Conservation (phyloP, 2,888 invertebrate genomes). For the Siphonodentalium dalli region DNA sequence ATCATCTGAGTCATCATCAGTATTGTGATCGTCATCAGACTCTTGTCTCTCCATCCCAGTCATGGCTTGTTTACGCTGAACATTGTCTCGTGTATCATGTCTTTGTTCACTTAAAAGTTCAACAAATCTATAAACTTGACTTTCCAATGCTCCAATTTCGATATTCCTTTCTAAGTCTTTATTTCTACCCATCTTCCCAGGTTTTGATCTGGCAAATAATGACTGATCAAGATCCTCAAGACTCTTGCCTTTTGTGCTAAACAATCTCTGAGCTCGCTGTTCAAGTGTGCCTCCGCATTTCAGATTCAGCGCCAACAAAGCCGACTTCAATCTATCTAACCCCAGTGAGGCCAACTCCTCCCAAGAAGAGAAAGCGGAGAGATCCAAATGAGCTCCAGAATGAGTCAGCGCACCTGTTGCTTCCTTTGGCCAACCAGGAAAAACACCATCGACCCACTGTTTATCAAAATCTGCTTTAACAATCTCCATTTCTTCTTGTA, state of each 20-base stretch:
- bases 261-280: constrained; percentile 94
- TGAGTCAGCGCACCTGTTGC: constrained; percentile 84
- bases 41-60: constrained; percentile 76
- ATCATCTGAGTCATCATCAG: constrained; percentile 62
- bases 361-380: constrained; percentile 93
- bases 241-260: constrained; percentile 84
- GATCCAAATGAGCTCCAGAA: constrained; percentile 93
- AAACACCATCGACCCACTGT: constrained; percentile 87
- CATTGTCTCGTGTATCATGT: constrained; percentile 94
- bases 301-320: constrained; percentile 91
- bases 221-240: constrained; percentile 90
- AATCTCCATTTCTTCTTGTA: constrained; percentile 77
- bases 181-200: constrained; percentile 70
- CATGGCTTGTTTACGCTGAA: constrained; percentile 95
- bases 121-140: constrained; percentile 87
- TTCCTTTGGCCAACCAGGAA: constrained; percentile 97
- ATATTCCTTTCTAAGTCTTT: constrained; percentile 73
- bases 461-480: constrained; percentile 80
- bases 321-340: constrained; percentile 94
- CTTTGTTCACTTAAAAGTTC: constrained; percentile 86
- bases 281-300: constrained; percentile 99
- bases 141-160: constrained; percentile 87
- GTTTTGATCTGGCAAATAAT: constrained; percentile 88
- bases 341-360: constrained; percentile 93
- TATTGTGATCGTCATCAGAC: constrained; percentile 59